Base-by-base conservation (phyloP, 2,888 invertebrate species). In the Acheta domesticus region DNA sequence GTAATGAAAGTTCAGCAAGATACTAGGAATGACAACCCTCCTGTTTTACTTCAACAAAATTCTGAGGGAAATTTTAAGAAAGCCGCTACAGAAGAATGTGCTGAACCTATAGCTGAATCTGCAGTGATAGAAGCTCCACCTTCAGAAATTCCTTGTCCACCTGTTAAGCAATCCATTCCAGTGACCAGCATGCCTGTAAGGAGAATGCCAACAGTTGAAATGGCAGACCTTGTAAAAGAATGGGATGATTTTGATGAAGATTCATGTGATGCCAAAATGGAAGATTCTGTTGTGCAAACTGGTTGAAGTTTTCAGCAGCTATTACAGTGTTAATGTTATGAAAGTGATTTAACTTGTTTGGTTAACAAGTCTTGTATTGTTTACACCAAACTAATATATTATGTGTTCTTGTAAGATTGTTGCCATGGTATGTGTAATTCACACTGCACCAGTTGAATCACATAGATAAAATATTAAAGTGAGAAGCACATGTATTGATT, bases 201-300 rank as follows among this genome's bases (percentile, higher is more conserved):
- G 48, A 73, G 76, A 48, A 62, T 77, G 21, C 76, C 77, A 11
- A 21, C 75, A 23, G 79, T 80, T 75, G 75, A 80, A 49, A 80
- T 80, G 80, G 79, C 77, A 73, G 80, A 81, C 19, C 78, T 81
- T 19, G 76, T 81, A 50, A 79, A 79, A 74, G 80, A 81, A n/a
- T 81, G 80, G 80, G 80, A 81, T 62, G 80, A 81, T 36, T 78
- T 81, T 79, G 80, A 81, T 78, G 80, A 81, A 50, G 77, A 77
- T 48, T 76, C 48, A 48, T 14, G 76, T 76, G 76, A 76, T 62
- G 62, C 16, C 16, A 62, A 62, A 62, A 62, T 62, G n/a, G 12
- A 62, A 62, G n/a, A 62, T 62, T 19, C 62, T 62, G n/a, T 62
- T 62, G 62, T 36, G 36, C 36, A 62, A 62, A 62, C 16, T 62